A percentile compares a stretch with the other conserved stretches of the same genome.
These are phyloP conservation scores for Listronotus bonariensis DNA, from an alignment of 1,140 invertebrate genomes.

Conservation along the genomic window DNA sequence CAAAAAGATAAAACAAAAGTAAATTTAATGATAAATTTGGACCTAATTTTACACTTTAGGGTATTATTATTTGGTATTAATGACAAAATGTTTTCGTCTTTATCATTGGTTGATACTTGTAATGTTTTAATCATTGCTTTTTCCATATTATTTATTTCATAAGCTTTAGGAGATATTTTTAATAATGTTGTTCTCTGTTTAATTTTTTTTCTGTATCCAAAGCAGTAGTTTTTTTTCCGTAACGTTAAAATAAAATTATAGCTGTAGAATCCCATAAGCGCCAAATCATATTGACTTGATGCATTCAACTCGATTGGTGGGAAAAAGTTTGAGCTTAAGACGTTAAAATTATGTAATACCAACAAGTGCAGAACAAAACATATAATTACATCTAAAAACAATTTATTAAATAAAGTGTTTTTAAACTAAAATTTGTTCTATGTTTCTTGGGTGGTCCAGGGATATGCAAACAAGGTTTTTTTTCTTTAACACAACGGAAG, in stretches of 20 bases:
- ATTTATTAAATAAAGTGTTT: too few relatives aligned
- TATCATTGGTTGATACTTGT: neutral
- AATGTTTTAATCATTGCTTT: constrained; percentile 1
- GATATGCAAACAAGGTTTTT: too few relatives aligned
- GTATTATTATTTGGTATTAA: constrained; percentile 23
- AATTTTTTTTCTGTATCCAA: neutral
- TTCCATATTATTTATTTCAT: constrained; percentile 17
- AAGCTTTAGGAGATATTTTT: constrained; percentile 10
- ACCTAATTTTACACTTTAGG: constrained; percentile 20
- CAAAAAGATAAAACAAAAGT: too few relatives aligned
- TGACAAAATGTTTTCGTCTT: neutral
- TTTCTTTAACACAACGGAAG: too few relatives aligned
- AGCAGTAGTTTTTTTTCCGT: constrained; percentile 21
- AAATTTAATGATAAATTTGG: constrained; percentile 19
- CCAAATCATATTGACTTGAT: constrained; percentile 19
- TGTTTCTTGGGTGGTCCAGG: too few relatives aligned
- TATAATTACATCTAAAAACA: too few relatives aligned
- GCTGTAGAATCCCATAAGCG: constrained; percentile 19
- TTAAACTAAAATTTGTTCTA: too few relatives aligned
- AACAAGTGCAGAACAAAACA: too few relatives aligned
- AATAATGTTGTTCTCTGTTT: constrained; percentile 1
- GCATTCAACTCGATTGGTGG: constrained; percentile 28
- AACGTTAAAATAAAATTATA: constrained; percentile 28
- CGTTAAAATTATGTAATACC: too few relatives aligned
- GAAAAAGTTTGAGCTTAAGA: constrained; percentile 10